Evolutionary conservation across 2,888 invertebrate species (phyloP), one percentile per base, ranked within the genome.

Genomic region (Tachina fera): DNA sequence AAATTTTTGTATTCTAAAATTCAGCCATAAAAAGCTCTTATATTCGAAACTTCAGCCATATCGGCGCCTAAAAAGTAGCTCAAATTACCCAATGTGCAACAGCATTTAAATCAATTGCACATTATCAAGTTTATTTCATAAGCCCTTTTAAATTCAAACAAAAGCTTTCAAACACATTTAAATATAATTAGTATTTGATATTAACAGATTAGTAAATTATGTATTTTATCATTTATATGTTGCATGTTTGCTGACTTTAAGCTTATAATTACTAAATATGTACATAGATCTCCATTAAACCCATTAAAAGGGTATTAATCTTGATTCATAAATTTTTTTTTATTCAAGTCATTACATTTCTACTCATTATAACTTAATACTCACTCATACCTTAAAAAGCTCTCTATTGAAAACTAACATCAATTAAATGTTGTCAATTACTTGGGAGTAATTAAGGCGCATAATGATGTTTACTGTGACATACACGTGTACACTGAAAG

Each of bases 341-440:
- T 47, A 60, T 11, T 63, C 19, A 75, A 53, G 41, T 22, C 51
- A 76, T 14, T 45, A 56, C 13, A 65, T 31, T 65, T 53, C 4
- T 19, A 5, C 14, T 22, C 13, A 19, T 58, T 14, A 19, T 3
- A 22, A 11, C 1, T 39, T 61, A 13, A 43, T 11, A 67, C 13
- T 49, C 13, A 6, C 31, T 31, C 31, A 31, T 31, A 31, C 31
- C 31, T 6, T 6, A 31, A 41, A 72, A 65, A 65, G 65, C 49
- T 49, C 13, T 72, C 58, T 65, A 79, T 43, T 72, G 14, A 22
- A 58, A 49, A 10, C 13, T 22, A 41, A 58, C 47, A 67, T 9
- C 22, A 67, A 80, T 67, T 80, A 72, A 16, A 72, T 58, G 49
- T 49, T 72, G 80, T 72, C 72, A 80, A 80, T 72, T 72, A 70